Conservation (phyloP, 2,888 invertebrate species). For the Drosophila suboccidentalis region DNA sequence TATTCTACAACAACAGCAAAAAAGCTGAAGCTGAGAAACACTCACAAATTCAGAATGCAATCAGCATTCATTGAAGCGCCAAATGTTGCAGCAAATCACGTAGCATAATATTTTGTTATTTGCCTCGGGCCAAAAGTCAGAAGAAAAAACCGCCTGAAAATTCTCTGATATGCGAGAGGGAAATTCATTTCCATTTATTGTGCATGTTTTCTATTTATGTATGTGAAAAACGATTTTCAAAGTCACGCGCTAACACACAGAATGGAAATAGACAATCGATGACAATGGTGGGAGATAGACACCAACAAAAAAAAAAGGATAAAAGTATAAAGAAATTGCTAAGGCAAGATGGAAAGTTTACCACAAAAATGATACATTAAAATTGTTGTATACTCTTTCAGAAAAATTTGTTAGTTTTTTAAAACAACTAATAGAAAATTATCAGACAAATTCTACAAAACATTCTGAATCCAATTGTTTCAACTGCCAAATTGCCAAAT, state of each 20-base stretch:
- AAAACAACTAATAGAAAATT: neutral
- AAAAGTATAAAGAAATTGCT: slow-evolving; percentile 10
- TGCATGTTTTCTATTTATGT: slow-evolving; percentile 30
- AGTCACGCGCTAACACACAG: slow-evolving; percentile 68
- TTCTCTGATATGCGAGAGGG: slow-evolving; percentile 29
- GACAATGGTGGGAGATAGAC: slow-evolving; percentile 43
- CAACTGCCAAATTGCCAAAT: too few species aligned
- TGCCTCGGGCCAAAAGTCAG: slow-evolving; percentile 60
- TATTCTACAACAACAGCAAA: neutral
- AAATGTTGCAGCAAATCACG: slow-evolving; percentile 75
- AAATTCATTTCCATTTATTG: slow-evolving; percentile 33
- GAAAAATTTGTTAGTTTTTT: neutral
- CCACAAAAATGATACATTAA: neutral
- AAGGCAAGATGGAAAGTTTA: slow-evolving; percentile 14
- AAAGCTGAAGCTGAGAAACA: neutral
- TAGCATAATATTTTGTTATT: slow-evolving; percentile 77
- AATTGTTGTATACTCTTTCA: neutral
- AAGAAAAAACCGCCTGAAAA: slow-evolving; percentile 38
- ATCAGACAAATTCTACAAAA: too few species aligned
- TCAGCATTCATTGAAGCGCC: slow-evolving; percentile 64
- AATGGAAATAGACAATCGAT: slow-evolving; percentile 54
- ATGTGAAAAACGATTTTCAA: slow-evolving; percentile 66
- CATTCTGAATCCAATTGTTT: too few species aligned
- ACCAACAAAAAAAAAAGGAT: slow-evolving; percentile 1
- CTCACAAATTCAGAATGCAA: slow-evolving; percentile 48